Evolutionary conservation across 1,140 invertebrate genomes (phyloP).

Genomic region (Oncopeltus fasciatus): DNA sequence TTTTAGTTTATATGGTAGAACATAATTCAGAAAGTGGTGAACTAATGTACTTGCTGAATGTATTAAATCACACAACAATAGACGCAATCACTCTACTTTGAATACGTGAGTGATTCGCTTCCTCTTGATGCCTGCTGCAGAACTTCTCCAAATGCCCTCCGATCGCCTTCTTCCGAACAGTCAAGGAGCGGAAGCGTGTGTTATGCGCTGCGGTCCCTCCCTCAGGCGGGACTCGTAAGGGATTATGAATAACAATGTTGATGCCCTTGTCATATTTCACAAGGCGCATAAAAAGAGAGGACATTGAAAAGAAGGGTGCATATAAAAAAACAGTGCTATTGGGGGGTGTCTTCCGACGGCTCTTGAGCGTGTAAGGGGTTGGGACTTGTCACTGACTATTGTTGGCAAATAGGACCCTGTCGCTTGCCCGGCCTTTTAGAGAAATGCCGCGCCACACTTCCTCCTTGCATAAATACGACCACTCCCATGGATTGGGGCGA

Average conservation of each 20-base stretch:
- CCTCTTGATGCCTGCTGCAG: too few relatives aligned
- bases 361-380: background rate
- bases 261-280: conserved; percentile 6
- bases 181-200: background rate
- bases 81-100: too few relatives aligned
- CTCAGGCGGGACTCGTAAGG: background rate
- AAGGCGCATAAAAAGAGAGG: background rate
- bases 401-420: background rate
- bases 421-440: conserved; percentile 1
- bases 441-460: background rate
- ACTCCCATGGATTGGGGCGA: background rate
- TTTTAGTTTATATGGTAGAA: too few relatives aligned
- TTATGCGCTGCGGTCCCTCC: background rate
- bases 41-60: too few relatives aligned
- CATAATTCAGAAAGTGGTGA: too few relatives aligned
- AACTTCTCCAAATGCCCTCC: too few relatives aligned
- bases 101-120: too few relatives aligned
- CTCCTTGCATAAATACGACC: background rate
- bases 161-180: background rate
- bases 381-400: background rate
- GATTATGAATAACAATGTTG: conserved; percentile 6
- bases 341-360: background rate
- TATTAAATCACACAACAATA: too few relatives aligned
- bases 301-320: conserved; percentile 3
- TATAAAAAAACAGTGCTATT: conserved; percentile 1